These are phyloP conservation scores for Pipistrellus nathusii DNA, from an alignment of 2,797 vertebrate species.

Conservation along the genomic window DNA sequence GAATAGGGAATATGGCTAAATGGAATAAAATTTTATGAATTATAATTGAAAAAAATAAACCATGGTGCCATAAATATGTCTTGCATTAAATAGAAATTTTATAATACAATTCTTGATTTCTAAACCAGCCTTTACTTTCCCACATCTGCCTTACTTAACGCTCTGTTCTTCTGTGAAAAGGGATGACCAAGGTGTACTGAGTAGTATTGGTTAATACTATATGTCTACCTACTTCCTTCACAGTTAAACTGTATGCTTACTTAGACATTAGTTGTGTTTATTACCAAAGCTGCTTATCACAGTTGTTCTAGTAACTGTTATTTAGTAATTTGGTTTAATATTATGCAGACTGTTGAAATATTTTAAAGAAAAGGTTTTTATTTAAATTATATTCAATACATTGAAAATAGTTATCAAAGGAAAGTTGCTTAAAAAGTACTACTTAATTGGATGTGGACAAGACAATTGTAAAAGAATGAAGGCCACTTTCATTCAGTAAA, in stretches of 20 bases:
- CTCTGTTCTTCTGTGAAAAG: background rate
- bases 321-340: background rate
- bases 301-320: background rate
- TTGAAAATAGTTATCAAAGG: background rate
- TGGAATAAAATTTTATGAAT: background rate
- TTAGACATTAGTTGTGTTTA: background rate
- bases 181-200: background rate
- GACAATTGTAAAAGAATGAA: background rate
- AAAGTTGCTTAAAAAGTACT: background rate
- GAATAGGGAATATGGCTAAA: background rate
- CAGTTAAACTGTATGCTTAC: background rate
- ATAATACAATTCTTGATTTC: background rate
- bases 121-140: background rate
- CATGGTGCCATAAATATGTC: background rate
- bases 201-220: background rate
- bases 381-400: background rate
- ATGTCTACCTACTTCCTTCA: background rate
- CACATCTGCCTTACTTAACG: background rate
- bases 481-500: background rate
- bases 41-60: background rate
- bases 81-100: background rate
- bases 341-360: background rate
- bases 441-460: background rate
- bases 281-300: background rate
- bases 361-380: background rate